Percentiles rank a stretch among this genome's conserved stretches.
phyloP scores from a whole-genome alignment of 2,797 vertebrate genomes.

The Morelia viridis region DNA sequence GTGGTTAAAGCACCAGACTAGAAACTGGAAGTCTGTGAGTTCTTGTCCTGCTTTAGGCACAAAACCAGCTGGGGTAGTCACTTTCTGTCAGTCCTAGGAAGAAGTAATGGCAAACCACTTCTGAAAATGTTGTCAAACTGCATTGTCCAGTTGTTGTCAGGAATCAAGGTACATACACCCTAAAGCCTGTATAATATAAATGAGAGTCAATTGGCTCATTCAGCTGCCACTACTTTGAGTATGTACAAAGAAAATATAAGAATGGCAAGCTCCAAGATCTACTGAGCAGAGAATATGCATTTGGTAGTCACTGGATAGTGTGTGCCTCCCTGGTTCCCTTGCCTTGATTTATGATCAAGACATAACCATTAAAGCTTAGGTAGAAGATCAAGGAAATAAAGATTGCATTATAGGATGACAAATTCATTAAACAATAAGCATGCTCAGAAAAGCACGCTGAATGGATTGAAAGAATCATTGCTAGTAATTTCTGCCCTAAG shows the following conservation, averaged over 20 bases:
- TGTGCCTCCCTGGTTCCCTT: not conserved
- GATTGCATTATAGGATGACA: not conserved
- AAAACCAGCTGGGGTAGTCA: not conserved
- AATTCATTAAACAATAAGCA: not conserved
- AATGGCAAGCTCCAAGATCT: not conserved
- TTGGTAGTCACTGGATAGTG: not conserved
- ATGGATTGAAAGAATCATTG: not conserved
- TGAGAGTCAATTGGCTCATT: not conserved
- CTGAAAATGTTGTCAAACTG: not conserved
- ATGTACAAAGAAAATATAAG: not conserved
- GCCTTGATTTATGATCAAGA: not conserved
- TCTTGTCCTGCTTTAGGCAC: not conserved
- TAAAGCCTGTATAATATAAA: not conserved
- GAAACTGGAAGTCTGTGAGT: no score
- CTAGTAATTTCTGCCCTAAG: not conserved
- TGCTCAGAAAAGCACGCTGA: not conserved
- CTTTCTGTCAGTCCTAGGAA: not conserved
- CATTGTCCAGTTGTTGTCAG: not conserved
- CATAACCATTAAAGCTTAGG: not conserved
- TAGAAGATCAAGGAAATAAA: constrained; percentile 1
- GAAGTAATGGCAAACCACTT: not conserved
- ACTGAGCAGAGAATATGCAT: not conserved
- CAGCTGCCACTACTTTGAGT: not conserved
- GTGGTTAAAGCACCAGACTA: no score
- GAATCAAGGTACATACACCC: not conserved